Conservation (phyloP, 2,888 invertebrate genomes). For the Alentia gelatinosa region DNA sequence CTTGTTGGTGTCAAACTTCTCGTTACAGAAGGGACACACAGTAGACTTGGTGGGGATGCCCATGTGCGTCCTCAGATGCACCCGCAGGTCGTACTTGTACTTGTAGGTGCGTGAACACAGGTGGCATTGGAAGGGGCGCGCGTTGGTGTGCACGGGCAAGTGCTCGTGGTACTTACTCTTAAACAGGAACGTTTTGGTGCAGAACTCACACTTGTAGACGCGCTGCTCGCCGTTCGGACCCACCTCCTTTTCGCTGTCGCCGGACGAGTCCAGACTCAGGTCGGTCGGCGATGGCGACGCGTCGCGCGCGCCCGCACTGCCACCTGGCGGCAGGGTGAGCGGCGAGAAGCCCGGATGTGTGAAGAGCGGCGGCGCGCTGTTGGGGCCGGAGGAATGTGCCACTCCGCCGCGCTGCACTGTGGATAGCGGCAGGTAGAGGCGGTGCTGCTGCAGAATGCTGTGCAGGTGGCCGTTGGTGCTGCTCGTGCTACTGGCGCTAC, state of each 20-base stretch:
- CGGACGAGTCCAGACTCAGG: constrained; percentile 42
- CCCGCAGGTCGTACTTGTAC: constrained; percentile 69
- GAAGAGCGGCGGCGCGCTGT: constrained; percentile 33
- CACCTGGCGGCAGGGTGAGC: not conserved
- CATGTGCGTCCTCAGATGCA: constrained; percentile 68
- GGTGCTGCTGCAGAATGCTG: not conserved
- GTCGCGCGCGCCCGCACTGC: not conserved
- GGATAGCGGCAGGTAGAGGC: not conserved
- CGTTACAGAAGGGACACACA: constrained; percentile 67
- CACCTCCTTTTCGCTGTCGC: constrained; percentile 27
- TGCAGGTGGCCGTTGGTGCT: constrained; percentile 19
- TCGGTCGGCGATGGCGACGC: constrained; percentile 20
- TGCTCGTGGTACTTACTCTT: constrained; percentile 70
- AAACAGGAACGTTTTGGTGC: constrained; percentile 68
- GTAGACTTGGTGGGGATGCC: constrained; percentile 70
- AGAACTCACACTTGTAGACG: constrained; percentile 66
- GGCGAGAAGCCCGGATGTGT: not conserved
- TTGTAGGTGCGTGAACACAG: constrained; percentile 69
- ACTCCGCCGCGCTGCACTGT: not conserved
- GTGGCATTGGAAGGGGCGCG: constrained; percentile 68
- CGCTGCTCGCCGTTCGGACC: constrained; percentile 59
- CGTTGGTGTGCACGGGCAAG: constrained; percentile 69
- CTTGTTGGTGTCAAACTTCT: constrained; percentile 67
- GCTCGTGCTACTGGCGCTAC: not conserved
- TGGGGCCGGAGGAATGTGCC: not conserved